These are phyloP conservation scores for Perodicticus potto DNA, from an alignment of 2,797 vertebrate genomes.

Conservation along the genomic window DNA sequence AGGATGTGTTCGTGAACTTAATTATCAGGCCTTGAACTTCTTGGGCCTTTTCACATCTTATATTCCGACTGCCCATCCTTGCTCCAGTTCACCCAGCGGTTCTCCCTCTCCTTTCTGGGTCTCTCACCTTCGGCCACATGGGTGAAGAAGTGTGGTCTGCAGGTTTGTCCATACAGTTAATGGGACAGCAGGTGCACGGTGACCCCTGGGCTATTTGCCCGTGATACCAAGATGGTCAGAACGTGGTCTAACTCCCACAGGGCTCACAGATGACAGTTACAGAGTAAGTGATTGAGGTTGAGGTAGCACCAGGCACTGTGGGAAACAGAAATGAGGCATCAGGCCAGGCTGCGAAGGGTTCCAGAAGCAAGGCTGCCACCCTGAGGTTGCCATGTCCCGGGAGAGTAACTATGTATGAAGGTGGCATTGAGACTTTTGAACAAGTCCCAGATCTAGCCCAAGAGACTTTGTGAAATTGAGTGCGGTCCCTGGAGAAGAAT, in stretches of 20 bases:
- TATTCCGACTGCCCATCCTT: not conserved
- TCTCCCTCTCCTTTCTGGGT: not conserved
- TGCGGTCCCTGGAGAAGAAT: not conserved
- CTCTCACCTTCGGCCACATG: not conserved
- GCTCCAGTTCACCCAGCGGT: not conserved
- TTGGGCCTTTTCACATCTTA: not conserved
- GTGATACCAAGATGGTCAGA: not conserved
- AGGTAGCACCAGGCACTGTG: not conserved
- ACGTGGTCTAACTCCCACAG: not conserved
- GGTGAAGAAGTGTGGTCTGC: not conserved
- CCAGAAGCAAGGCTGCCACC: not conserved
- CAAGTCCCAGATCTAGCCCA: not conserved
- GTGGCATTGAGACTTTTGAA: not conserved
- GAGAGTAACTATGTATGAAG: not conserved
- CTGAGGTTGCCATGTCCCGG: not conserved
- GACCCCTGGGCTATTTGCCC: not conserved
- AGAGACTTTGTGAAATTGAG: not conserved
- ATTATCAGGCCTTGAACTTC: not conserved
- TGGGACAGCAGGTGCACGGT: not conserved
- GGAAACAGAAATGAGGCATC: not conserved
- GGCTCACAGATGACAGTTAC: accelerated
- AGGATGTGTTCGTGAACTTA: too few species aligned
- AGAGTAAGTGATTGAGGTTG: not conserved
- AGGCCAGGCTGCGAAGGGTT: not conserved
- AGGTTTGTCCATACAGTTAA: not conserved